Percentiles rank a stretch among this genome's conserved stretches.
These are phyloP conservation scores for Caenorhabditis sp. DNA, from an alignment of 2,888 invertebrate genomes.

Conservation along the genomic window DNA sequence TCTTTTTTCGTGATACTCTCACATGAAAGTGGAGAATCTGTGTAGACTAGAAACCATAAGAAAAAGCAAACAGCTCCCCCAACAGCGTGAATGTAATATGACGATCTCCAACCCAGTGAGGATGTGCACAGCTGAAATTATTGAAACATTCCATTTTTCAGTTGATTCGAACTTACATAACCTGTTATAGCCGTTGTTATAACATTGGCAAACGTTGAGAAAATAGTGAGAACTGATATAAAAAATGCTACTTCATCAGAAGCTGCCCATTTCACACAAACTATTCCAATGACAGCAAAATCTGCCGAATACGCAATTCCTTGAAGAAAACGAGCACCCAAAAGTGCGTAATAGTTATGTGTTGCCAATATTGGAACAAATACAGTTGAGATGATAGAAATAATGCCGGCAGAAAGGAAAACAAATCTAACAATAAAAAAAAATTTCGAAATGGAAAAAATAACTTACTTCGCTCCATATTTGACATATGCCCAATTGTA, in stretches of 20 bases:
- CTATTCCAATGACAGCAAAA: slow-evolving; percentile 37
- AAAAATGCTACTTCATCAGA: slow-evolving; percentile 30
- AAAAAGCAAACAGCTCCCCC: slow-evolving; percentile 22
- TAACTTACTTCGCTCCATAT: slow-evolving; percentile 20
- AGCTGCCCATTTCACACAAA: slow-evolving; percentile 38
- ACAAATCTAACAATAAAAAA: slow-evolving; percentile 4
- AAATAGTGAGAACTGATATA: slow-evolving; percentile 30
- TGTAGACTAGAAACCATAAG: slow-evolving; percentile 26
- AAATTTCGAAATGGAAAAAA: background rate
- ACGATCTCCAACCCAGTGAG: slow-evolving; percentile 26
- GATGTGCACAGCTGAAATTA: slow-evolving; percentile 21
- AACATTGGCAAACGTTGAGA: slow-evolving; percentile 25
- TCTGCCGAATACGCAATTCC: slow-evolving; percentile 37
- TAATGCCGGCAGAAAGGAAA: slow-evolving; percentile 26
- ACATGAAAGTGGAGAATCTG: slow-evolving; percentile 25
- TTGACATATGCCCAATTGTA: slow-evolving; percentile 33
- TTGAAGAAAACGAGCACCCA: slow-evolving; percentile 21
- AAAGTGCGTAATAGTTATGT: slow-evolving; percentile 14
- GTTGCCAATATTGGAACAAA: slow-evolving; percentile 20
- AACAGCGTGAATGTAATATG: slow-evolving; percentile 30
- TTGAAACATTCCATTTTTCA: background rate
- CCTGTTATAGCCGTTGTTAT: slow-evolving; percentile 27
- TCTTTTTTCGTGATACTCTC: slow-evolving; percentile 15
- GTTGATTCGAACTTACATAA: background rate
- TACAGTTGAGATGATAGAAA: slow-evolving; percentile 23